Conservation (phyloP, 2,888 invertebrate genomes). For the Patella caerulea region DNA sequence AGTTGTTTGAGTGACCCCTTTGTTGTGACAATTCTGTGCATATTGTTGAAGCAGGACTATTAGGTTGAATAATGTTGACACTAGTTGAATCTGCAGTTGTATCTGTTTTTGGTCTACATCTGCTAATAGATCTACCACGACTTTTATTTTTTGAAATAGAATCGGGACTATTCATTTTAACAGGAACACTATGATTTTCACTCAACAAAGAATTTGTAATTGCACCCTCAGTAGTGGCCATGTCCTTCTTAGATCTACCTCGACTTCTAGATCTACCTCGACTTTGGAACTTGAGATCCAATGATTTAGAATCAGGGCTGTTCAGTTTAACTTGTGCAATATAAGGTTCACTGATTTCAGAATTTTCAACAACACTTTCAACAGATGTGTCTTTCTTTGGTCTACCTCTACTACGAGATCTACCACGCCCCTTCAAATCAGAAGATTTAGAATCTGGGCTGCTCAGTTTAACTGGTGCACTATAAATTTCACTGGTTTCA, state of each 20-base stretch:
- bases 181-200: not conserved
- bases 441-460: not conserved
- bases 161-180: not conserved
- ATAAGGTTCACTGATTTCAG: not conserved
- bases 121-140: not conserved
- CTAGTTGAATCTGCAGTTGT: too few species aligned
- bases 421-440: not conserved
- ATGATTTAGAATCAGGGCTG: not conserved
- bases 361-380: not conserved
- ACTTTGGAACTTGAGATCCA: not conserved
- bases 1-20: too few species aligned
- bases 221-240: not conserved
- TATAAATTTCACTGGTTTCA: not conserved
- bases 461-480: not conserved
- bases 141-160: not conserved
- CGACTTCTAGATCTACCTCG: not conserved
- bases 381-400: not conserved
- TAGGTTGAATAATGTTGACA: too few species aligned
- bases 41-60: too few species aligned
- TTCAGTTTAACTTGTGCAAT: not conserved
- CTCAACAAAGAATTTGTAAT: too few species aligned
- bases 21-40: too few species aligned
- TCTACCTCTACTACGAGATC: not conserved
- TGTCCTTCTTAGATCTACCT: not conserved
- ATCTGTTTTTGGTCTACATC: not conserved